Conservation (phyloP, 2,797 vertebrate species). For the Sarcoramphus papa region DNA sequence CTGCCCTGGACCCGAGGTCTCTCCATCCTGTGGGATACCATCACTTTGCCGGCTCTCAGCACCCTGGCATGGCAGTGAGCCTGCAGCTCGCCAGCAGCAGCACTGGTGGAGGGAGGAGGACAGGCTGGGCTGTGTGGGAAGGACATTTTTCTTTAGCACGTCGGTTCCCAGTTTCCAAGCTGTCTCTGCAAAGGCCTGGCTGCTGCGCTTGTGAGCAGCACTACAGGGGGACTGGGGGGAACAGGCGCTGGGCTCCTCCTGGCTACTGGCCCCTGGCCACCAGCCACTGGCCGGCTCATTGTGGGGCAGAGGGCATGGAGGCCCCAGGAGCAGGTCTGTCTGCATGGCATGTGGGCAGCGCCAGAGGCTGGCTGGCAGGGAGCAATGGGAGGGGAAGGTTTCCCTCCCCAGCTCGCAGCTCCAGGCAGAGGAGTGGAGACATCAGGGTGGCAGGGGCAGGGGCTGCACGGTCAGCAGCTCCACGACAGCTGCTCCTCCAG, state of each 20-base stretch:
- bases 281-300: accelerated
- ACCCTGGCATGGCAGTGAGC: not conserved
- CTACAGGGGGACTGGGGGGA: not conserved
- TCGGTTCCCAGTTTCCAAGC: not conserved
- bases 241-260: not conserved
- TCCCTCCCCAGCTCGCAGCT: not conserved
- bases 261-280: not conserved
- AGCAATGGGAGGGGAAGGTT: not conserved
- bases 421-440: not conserved
- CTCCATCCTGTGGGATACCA: not conserved
- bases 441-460: too few relatives aligned
- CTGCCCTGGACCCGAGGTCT: not conserved
- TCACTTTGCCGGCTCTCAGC: not conserved
- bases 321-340: not conserved
- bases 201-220: not conserved
- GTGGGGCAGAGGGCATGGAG: not conserved
- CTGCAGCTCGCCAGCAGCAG: not conserved
- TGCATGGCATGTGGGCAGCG: accelerated
- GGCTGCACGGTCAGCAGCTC: not conserved
- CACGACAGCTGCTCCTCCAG: not conserved
- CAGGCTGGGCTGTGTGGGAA: slow-evolving; percentile 49
- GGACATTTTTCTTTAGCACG: slow-evolving; percentile 12
- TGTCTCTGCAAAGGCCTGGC: not conserved
- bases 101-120: not conserved
- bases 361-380: not conserved